Percentiles rank a stretch among this genome's conserved stretches.
Evolutionary conservation across 2,113 vertebrate genomes (phyloP).

Genomic region (Mesitornis unicolor): DNA sequence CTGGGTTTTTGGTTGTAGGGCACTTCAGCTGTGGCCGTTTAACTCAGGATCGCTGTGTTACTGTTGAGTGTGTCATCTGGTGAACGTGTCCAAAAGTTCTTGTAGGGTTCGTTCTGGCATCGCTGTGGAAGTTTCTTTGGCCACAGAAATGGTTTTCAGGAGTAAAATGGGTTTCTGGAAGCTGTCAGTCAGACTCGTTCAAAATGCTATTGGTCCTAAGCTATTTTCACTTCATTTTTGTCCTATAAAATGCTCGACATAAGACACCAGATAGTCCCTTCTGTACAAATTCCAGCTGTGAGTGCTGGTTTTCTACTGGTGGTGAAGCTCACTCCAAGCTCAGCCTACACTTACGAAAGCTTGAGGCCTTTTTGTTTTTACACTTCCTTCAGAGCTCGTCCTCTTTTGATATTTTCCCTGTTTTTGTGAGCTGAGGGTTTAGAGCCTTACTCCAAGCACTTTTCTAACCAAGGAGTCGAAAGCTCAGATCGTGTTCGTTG

Average conservation of each 20-base stretch:
- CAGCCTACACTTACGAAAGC: not conserved
- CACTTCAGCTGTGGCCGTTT: conserved; percentile 5
- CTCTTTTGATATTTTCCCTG: not conserved
- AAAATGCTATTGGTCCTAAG: conserved; percentile 24
- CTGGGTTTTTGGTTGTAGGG: not conserved
- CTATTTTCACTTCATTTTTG: not conserved
- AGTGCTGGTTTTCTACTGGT: conserved; percentile 21
- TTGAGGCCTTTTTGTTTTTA: not conserved
- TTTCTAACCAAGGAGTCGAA: conserved; percentile 25
- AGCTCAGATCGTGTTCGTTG: not conserved
- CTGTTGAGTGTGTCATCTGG: not conserved
- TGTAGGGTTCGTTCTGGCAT: not conserved
- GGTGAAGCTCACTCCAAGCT: conserved; percentile 11
- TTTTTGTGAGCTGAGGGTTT: not conserved
- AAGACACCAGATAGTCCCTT: not conserved
- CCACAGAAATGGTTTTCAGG: not conserved
- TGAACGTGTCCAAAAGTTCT: not conserved
- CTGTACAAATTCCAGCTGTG: not conserved
- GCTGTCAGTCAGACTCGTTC: conserved; percentile 36
- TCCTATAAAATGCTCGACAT: not conserved
- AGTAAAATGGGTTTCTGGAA: conserved; percentile 50
- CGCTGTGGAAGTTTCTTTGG: conserved; percentile 6
- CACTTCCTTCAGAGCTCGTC: not conserved
- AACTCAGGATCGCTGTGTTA: conserved; percentile 41
- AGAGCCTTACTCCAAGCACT: conserved; percentile 42